Base-by-base conservation (phyloP, 2,797 vertebrate species). In the Delichon dasypus region DNA sequence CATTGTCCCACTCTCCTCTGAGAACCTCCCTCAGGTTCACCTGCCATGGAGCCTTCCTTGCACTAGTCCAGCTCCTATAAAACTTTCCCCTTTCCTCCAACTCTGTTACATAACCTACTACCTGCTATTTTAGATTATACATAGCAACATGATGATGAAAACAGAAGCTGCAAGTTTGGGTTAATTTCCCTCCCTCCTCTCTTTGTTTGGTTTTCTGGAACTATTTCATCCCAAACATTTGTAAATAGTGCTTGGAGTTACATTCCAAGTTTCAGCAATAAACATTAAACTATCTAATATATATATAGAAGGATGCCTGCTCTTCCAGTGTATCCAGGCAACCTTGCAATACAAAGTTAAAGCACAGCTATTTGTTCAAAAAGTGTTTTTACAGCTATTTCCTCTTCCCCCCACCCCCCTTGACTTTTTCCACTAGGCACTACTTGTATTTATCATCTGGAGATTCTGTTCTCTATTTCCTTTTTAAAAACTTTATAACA, bases 331-430 rank as follows among this genome's bases (percentile, higher is more conserved):
- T 97, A 85, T 91, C 96, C 89, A 96, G 86, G 96, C 96, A 96
- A 97, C 96, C 81, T 78, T 40, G 29, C 78, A 96, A 97, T 19
- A 96, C 96, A 96, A 96, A 95, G 92, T 95, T 95, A 92, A 85
- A 93, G 94, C 57, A 38, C 47, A 61, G 88, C 58, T 95, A 94
- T 96, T 96, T 95, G 91, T 76, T 95, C 95, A 95, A 94, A 96
- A 96, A 96, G 90, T 95, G 91, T 94, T 96, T 94, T 96, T 90
- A 93, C 95, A 96, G 95, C 51, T 42, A 93, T 95, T 97, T 96
- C 92, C 96, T 96, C 88, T 75, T 38, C 23, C 45, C 19, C 23
- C 11, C 93, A 44, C 5, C 1, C 55, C 26, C 44, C 45, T 7
- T 4, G 6, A 45, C 29, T 92, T 95, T 96, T 95, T 95, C 94